These are phyloP conservation scores for Nothoprocta perdicaria DNA, from an alignment of 2,113 vertebrate species.

Conservation along the genomic window DNA sequence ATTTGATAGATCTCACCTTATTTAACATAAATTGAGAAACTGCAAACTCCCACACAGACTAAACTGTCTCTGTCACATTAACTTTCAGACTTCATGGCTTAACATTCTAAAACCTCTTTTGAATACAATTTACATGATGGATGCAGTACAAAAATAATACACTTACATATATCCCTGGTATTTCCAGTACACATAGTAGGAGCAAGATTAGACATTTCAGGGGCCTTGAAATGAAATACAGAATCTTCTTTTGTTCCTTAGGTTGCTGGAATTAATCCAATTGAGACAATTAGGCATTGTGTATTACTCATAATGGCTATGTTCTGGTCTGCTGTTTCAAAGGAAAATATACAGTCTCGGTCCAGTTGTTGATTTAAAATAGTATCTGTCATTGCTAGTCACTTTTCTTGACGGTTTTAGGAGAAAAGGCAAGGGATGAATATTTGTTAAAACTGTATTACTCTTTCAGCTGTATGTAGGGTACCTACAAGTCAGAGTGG, in stretches of 20 bases:
- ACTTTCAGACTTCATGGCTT: not conserved
- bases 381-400: not conserved
- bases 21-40: not conserved
- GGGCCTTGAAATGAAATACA: not conserved
- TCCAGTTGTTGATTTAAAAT: not conserved
- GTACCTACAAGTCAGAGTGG: not conserved
- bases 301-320: not conserved
- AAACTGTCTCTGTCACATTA: not conserved
- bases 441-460: not conserved
- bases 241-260: accelerated
- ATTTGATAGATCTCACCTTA: not conserved
- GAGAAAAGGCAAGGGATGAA: not conserved
- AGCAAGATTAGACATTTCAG: not conserved
- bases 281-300: not conserved
- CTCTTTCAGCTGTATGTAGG: not conserved
- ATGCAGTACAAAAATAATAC: not conserved
- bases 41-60: not conserved
- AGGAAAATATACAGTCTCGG: not conserved
- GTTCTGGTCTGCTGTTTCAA: not conserved
- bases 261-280: not conserved
- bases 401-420: not conserved
- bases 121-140: not conserved
- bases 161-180: not conserved
- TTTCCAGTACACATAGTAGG: not conserved
- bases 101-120: not conserved